These are phyloP conservation scores for Eulithis prunata DNA, from an alignment of 2,888 invertebrate species.

Conservation along the genomic window DNA sequence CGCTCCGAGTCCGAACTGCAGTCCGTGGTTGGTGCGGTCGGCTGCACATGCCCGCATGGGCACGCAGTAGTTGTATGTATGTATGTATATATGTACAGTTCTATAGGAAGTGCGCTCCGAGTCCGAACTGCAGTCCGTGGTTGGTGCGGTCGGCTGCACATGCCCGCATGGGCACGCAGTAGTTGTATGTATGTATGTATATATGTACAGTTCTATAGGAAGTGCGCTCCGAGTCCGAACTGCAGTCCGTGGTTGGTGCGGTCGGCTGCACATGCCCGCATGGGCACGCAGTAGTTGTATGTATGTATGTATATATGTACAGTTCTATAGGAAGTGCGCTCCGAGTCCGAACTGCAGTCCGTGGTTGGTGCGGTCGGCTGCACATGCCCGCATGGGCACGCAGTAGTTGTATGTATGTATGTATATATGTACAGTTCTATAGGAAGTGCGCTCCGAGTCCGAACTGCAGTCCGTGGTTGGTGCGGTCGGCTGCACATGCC, in stretches of 20 bases:
- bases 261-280: conserved; percentile 86
- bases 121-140: conserved; percentile 93
- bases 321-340: conserved; percentile 76
- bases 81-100: no score
- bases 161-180: conserved; percentile 91
- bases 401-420: conserved; percentile 88
- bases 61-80: conserved; percentile 90
- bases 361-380: conserved; percentile 86
- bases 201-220: conserved; percentile 31
- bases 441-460: conserved; percentile 89
- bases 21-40: conserved; percentile 87
- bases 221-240: conserved; percentile 91
- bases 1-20: conserved; percentile 94
- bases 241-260: conserved; percentile 89
- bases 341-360: conserved; percentile 95
- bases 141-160: conserved; percentile 85
- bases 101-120: conserved; percentile 86
- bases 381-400: conserved; percentile 87
- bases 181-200: conserved; percentile 82
- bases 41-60: conserved; percentile 87
- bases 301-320: no score
- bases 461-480: conserved; percentile 90
- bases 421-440: conserved; percentile 5
- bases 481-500: conserved; percentile 85
- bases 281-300: conserved; percentile 93